A percentile compares a stretch with the other conserved stretches of the same genome.
phyloP scores from a whole-genome alignment of 2,797 vertebrate genomes.

The Sebastes alutus region DNA sequence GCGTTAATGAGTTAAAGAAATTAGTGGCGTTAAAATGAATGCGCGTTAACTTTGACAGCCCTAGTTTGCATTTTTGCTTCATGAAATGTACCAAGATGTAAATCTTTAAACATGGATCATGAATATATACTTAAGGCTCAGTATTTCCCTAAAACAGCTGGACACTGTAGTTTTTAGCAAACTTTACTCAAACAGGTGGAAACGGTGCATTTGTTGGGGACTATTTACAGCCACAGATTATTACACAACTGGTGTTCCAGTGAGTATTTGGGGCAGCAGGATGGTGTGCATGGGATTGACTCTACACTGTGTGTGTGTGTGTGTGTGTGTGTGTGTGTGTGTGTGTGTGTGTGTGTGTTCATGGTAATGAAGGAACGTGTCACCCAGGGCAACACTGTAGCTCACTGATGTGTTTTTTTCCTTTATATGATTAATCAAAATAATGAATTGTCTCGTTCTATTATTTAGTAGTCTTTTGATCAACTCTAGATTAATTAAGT shows the following conservation, averaged over 20 bases:
- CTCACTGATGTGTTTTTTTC: neutral
- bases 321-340: neutral
- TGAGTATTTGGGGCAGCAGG: no score
- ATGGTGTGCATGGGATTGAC: neutral
- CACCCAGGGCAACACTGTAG: neutral
- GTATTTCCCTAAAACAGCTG: neutral
- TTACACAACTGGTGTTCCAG: no score
- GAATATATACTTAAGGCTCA: neutral
- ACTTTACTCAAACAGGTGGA: no score
- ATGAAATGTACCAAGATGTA: no score
- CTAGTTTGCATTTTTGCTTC: no score
- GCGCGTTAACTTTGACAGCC: no score
- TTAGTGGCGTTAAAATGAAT: no score
- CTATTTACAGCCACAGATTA: no score
- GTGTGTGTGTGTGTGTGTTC: neutral
- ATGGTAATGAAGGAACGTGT: neutral
- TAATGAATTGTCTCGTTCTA: neutral
- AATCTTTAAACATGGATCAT: no score
- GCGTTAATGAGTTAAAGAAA: no score
- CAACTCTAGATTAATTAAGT: neutral
- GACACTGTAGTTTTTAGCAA: neutral
- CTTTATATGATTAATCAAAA: neutral
- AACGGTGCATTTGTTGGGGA: no score
- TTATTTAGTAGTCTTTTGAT: neutral
- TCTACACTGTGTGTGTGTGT: neutral